Conservation (phyloP, 37 sponge, comb jelly and placozoan genomes). For the Dysidea cf. avara region DNA sequence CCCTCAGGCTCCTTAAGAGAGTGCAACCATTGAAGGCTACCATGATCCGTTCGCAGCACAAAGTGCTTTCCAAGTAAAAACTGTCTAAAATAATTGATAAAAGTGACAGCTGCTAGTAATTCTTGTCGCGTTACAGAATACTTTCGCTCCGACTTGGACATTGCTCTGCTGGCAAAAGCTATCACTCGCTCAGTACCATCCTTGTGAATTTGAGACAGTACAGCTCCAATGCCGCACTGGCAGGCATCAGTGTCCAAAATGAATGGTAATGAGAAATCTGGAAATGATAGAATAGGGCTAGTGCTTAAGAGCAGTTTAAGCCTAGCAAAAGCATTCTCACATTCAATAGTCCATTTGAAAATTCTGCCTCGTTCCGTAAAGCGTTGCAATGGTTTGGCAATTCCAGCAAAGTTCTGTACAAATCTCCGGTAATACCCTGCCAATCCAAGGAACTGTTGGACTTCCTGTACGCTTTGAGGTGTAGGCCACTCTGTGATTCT, state of each 20-base stretch:
- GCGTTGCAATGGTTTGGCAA: conserved; percentile 33
- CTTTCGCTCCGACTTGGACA: conserved; percentile 12
- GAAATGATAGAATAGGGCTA: conserved; percentile 23
- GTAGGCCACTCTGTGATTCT: background rate
- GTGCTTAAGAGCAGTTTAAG: conserved; percentile 15
- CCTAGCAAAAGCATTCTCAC: conserved; percentile 14
- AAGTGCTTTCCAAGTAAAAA: conserved; percentile 13
- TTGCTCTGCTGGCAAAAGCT: conserved; percentile 22
- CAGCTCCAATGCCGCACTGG: conserved; percentile 19
- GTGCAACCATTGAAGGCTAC: conserved; percentile 5
- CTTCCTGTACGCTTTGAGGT: background rate
- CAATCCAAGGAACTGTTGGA: conserved; percentile 4
- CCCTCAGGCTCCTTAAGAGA: conserved; percentile 22
- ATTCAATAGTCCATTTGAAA: conserved; percentile 25
- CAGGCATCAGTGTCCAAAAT: conserved; percentile 44
- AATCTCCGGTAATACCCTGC: conserved; percentile 3
- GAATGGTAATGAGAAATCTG: conserved; percentile 34
- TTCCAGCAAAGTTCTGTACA: conserved; percentile 16
- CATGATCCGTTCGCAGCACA: conserved; percentile 23
- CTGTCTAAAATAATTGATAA: conserved; percentile 12
- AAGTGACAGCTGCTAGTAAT: conserved; percentile 29
- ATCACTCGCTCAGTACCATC: conserved; percentile 16
- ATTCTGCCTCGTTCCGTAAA: conserved; percentile 17
- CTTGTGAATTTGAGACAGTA: conserved; percentile 15
- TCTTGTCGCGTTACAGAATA: conserved; percentile 31